Evolutionary conservation across 2,888 invertebrate species (phyloP), one percentile per base, ranked within the genome.

Genomic region (Neria commutata): DNA sequence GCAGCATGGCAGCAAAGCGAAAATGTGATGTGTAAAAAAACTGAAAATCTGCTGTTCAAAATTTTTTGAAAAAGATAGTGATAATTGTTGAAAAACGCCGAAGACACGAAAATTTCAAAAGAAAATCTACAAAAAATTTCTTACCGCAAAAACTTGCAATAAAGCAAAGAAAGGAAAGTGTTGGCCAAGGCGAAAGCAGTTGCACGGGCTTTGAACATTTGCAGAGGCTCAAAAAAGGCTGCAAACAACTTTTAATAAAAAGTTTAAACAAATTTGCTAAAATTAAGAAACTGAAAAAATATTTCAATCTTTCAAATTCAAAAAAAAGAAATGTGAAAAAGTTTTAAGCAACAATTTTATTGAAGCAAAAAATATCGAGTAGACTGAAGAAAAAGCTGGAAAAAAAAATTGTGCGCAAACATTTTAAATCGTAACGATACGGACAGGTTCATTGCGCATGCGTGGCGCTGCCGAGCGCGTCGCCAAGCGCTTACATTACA

Each of bases 51-150:
- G 47, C 33, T 17, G 19, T 42, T 54, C 40, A 29, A 53, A 10
- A 24, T 45, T 46, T 54, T 42, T 55, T 48, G 33, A 72, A 58
- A n/a, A 11, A 48, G 61, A 67, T 60, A 65, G 63, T 26, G 42
- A 42, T 42, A 21, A 21, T 42, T 42, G 17, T 19, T 19, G 21
- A 11, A 14, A 42, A 42, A 42, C 21, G n/a, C n/a, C n/a, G n/a
- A 42, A 42, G 21, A 8, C 11, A 8, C 11, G 29, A 29, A 6
- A 19, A 42, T 42, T 42, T 17, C 42, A 42, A 17, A 40, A 46
- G 40, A 19, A 26, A 21, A 49, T 25, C 24, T 29, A 45, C 26
- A 57, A 54, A 34, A 61, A 56, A n/a, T n/a, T n/a, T n/a, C n/a
- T n/a, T n/a, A n/a, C n/a, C n/a, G n/a, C n/a, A n/a, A 37, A 37